Percentiles rank a stretch among this genome's conserved stretches.
Evolutionary conservation across 1,140 invertebrate genomes (phyloP).

Genomic region (Antheraea pernyi): DNA sequence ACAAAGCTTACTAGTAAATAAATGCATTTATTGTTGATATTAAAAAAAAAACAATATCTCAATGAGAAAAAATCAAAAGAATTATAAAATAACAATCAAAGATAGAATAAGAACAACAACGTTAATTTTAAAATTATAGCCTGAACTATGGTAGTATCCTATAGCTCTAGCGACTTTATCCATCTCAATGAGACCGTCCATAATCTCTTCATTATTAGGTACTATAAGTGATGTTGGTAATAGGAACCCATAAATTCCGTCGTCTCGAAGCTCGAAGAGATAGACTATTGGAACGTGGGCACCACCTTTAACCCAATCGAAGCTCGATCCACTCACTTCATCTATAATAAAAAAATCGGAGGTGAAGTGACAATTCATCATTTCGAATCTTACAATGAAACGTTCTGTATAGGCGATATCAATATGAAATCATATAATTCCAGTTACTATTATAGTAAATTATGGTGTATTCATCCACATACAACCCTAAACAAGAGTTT

Average conservation of each 20-base stretch:
- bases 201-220: slow-evolving; percentile 85
- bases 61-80: background rate
- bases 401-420: too few relatives aligned
- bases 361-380: too few relatives aligned
- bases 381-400: too few relatives aligned
- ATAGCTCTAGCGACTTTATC: slow-evolving; percentile 72
- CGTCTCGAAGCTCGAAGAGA: slow-evolving; percentile 84
- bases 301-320: slow-evolving; percentile 87
- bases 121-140: background rate
- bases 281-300: slow-evolving; percentile 85
- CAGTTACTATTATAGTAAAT: too few relatives aligned
- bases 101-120: slow-evolving; percentile 21
- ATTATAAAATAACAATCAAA: slow-evolving; percentile 19
- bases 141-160: slow-evolving; percentile 36
- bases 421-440: too few relatives aligned
- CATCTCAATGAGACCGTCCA: slow-evolving; percentile 82
- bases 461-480: too few relatives aligned
- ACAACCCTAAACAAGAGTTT: too few relatives aligned
- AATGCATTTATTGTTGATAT: background rate
- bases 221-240: slow-evolving; percentile 87
- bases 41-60: background rate
- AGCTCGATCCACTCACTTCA: slow-evolving; percentile 81
- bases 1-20: background rate
- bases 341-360: slow-evolving; percentile 55
- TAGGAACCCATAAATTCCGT: slow-evolving; percentile 86